These are phyloP conservation scores for Scaptomyza montana DNA, from an alignment of 1,140 invertebrate genomes.

Conservation along the genomic window DNA sequence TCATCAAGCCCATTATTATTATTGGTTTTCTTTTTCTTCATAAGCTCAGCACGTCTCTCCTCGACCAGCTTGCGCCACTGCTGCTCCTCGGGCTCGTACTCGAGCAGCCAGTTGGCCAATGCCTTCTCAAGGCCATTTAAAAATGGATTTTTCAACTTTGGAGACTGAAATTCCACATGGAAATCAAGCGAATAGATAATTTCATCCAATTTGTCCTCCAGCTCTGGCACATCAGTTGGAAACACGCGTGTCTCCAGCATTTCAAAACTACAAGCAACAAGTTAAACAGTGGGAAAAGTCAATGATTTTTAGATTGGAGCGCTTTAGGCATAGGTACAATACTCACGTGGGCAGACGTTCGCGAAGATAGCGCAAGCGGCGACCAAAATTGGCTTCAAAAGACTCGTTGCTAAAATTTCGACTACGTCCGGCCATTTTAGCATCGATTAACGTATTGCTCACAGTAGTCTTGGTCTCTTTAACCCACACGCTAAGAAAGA, in stretches of 20 bases:
- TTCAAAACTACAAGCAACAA: constrained; percentile 25
- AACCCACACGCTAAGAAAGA: constrained; percentile 19
- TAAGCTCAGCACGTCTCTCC: background rate
- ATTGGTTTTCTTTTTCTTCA: background rate
- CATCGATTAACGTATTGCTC: constrained; percentile 14
- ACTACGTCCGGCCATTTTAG: constrained; percentile 34
- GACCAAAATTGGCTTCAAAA: constrained; percentile 11
- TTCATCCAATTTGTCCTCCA: constrained; percentile 39
- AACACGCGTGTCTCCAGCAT: constrained; percentile 42
- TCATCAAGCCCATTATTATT: background rate
- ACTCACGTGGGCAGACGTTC: constrained; percentile 50
- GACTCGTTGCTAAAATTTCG: background rate
- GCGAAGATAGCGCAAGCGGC: constrained; percentile 46
- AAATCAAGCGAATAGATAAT: constrained; percentile 31
- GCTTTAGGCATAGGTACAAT: background rate
- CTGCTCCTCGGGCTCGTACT: constrained; percentile 1
- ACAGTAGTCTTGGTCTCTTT: background rate
- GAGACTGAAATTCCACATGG: constrained; percentile 15
- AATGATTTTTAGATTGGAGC: too few relatives aligned
- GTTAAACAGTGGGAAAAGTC: too few relatives aligned
- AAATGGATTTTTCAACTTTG: background rate
- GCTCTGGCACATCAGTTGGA: constrained; percentile 14
- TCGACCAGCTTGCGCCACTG: background rate
- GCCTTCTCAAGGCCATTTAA: constrained; percentile 4
- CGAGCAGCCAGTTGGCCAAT: constrained; percentile 34